A percentile compares a stretch with the other conserved stretches of the same genome.
phyloP scores from a whole-genome alignment of 2,113 vertebrate species.

The Petaurus breviceps region DNA sequence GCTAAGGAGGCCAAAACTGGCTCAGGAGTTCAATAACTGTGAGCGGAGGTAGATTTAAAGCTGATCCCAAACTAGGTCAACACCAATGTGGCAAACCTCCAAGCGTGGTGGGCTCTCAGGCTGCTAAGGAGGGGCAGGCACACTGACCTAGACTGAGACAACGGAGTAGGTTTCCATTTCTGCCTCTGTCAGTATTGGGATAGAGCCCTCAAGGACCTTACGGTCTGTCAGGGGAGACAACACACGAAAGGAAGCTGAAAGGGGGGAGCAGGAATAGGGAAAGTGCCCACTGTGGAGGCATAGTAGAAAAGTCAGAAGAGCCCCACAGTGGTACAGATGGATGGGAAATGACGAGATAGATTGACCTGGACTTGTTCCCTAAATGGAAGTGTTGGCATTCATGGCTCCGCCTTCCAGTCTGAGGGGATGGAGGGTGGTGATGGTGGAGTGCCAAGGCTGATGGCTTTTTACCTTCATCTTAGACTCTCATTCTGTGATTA shows the following conservation, averaged over 20 bases:
- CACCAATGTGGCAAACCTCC: background rate
- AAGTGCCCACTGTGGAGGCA: background rate
- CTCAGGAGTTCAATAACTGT: background rate
- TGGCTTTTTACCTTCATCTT: background rate
- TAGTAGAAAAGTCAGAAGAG: background rate
- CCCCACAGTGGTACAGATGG: background rate
- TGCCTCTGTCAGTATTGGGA: background rate
- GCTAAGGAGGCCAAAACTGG: background rate
- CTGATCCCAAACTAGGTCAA: no score
- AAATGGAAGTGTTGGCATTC: background rate
- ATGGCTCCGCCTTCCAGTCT: background rate
- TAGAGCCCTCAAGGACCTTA: background rate
- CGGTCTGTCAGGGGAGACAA: background rate
- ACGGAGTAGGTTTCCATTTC: background rate
- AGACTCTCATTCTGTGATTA: background rate
- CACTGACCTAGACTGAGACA: background rate
- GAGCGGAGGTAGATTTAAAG: background rate
- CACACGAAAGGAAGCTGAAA: no score
- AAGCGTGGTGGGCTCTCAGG: background rate
- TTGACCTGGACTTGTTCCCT: background rate
- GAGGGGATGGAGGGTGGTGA: no score
- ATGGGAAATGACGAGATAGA: background rate
- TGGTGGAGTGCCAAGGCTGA: background rate
- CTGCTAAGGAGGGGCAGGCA: background rate
- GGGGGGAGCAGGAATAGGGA: background rate